Evolutionary conservation across 2,888 invertebrate species (phyloP), one percentile per base, ranked within the genome.

Genomic region (Stenotaenia linearis): DNA sequence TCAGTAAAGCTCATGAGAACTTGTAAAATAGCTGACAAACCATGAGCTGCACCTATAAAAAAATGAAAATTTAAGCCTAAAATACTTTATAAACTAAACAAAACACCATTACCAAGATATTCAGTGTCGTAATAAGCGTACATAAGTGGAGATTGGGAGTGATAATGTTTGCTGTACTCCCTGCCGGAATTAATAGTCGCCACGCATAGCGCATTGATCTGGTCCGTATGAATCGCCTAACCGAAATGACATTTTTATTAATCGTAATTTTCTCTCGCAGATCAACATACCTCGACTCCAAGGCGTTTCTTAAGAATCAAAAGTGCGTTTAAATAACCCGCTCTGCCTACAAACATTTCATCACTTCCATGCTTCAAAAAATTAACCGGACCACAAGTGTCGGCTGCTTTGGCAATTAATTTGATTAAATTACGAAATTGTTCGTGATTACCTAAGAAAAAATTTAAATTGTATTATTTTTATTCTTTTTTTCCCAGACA

Each of bases 301-400:
- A 86, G 83, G 35, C 84, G 83, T 79, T 84, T 83, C 30, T 81
- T 88, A 35, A 96, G 85, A 91, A 93, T 93, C 32, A 93, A 85
- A 5, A 91, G 90, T 5, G 94, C 95, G 82, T 91, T 91, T 0
- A 96, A 85, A 83, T 92, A 95, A 0, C 95, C 96, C 69, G 95
- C 91, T 81, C 95, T 89, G 0, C 96, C 96, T 0, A 95, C 93
- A 84, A 96, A 91, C 25, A 94, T 87, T 85, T 96, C 96, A 86
- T 96, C 95, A 37, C 92, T 92, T 35, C 88, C 88, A 83, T 83
- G 83, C 3, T 82, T 81, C 23, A 85, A 83, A 82, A 85, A 86
- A 78, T 85, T 82, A 0, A 84, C 79, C 37, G 85, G 85, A 56
- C 50, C 30, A 61, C 78, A 78, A 2, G 25, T 37, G 10, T 81